Percentiles rank a stretch among this genome's conserved stretches.
Conservation (phyloP, 2,797 vertebrate species). For the Sebastes dallii region DNA sequence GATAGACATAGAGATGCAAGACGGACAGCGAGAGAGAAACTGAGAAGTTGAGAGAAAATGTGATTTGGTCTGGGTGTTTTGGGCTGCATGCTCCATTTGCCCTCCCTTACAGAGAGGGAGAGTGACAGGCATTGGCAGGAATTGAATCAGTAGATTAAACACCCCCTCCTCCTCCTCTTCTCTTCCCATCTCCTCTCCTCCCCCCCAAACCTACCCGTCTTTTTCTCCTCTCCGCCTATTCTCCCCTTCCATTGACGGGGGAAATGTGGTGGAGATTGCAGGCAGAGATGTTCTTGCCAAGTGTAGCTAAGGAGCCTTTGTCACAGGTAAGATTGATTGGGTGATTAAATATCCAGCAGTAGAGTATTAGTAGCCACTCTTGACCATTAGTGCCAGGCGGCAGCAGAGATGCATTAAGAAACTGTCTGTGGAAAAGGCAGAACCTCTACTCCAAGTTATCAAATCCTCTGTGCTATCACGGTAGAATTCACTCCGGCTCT, state of each 20-base stretch:
- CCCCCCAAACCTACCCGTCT: slow-evolving; percentile 16
- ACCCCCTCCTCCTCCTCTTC: slow-evolving; percentile 63
- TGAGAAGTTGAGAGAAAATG: slow-evolving; percentile 77
- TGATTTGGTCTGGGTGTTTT: slow-evolving; percentile 80
- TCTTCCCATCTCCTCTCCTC: slow-evolving; percentile 35
- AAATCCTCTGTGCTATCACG: slow-evolving; percentile 26
- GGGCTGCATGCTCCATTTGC: slow-evolving; percentile 82
- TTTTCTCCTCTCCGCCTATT: slow-evolving; percentile 48
- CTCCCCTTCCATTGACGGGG: slow-evolving; percentile 65
- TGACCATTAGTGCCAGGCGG: slow-evolving; percentile 76
- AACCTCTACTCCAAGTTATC: slow-evolving; percentile 47
- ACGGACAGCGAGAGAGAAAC: slow-evolving; percentile 46
- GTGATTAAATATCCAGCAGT: slow-evolving; percentile 84
- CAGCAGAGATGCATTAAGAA: slow-evolving; percentile 57
- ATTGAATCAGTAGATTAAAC: slow-evolving; percentile 87
- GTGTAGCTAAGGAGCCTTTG: slow-evolving; percentile 77
- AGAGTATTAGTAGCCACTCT: slow-evolving; percentile 79
- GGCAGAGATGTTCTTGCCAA: slow-evolving; percentile 81
- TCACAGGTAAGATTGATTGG: slow-evolving; percentile 85
- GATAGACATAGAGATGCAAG: slow-evolving; percentile 64
- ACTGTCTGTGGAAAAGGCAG: slow-evolving; percentile 48
- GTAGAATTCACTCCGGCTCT: slow-evolving; percentile 29
- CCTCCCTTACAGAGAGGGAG: slow-evolving; percentile 78
- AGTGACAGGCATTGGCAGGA: slow-evolving; percentile 82
- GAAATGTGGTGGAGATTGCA: slow-evolving; percentile 80